These are phyloP conservation scores for Proteles cristata DNA, from an alignment of 2,113 vertebrate genomes.

Conservation along the genomic window DNA sequence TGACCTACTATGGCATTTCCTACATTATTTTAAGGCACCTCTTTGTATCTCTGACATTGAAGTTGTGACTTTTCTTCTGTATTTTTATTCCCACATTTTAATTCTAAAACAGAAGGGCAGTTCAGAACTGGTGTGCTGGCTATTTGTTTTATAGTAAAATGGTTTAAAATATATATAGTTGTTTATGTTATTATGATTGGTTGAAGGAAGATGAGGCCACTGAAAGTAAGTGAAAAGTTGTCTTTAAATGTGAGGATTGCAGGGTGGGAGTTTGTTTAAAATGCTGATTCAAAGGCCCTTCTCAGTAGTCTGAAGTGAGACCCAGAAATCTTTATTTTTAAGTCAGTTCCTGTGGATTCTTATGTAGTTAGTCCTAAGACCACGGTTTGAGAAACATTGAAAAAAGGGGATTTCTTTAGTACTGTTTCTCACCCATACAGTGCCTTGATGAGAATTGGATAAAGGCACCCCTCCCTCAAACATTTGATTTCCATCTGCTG, in stretches of 20 bases:
- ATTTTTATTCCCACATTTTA: neutral
- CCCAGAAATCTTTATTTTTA: neutral
- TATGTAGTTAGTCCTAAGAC: neutral
- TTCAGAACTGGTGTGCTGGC: neutral
- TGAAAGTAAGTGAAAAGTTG: constrained; percentile 22
- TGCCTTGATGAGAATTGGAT: neutral
- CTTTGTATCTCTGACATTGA: neutral
- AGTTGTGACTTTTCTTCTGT: neutral
- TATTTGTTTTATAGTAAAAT: constrained; percentile 20
- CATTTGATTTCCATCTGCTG: constrained; percentile 3
- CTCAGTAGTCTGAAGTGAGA: neutral
- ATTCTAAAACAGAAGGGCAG: constrained; percentile 36
- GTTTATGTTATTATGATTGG: neutral
- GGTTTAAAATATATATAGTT: neutral
- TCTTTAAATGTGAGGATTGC: neutral
- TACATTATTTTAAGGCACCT: neutral
- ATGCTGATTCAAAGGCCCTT: neutral
- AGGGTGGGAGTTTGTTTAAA: neutral
- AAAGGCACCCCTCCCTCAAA: neutral
- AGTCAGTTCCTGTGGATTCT: neutral
- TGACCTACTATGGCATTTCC: neutral
- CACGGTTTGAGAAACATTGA: neutral
- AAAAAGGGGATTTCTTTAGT: constrained; percentile 1
- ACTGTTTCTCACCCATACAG: neutral
- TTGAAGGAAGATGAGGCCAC: constrained; percentile 4